phyloP scores from a whole-genome alignment of 2,888 invertebrate species.

The Cheiracanthium punctorium region DNA sequence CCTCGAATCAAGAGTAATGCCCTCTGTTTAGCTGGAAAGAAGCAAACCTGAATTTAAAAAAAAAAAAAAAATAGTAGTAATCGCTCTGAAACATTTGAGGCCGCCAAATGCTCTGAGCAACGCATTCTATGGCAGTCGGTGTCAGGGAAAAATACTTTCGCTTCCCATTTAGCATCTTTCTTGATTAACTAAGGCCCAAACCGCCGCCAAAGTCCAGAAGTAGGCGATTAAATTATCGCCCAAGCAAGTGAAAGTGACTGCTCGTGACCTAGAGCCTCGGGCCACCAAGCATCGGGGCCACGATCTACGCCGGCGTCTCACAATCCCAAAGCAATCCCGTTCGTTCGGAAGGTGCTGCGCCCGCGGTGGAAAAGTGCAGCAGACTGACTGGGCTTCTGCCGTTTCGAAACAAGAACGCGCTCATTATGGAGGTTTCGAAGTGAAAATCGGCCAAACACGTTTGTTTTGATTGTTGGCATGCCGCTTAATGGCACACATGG shows the following conservation, averaged over 20 bases:
- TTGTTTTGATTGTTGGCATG: background rate
- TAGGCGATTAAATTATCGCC: background rate
- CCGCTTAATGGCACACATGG: background rate
- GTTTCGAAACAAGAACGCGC: background rate
- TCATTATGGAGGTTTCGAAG: background rate
- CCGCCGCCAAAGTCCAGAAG: background rate
- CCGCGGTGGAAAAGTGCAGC: background rate
- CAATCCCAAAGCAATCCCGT: background rate
- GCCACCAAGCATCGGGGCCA: background rate
- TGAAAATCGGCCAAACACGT: background rate
- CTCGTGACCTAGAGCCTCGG: background rate
- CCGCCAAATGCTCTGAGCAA: too few species aligned
- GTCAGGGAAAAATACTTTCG: too few species aligned
- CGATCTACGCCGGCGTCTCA: background rate
- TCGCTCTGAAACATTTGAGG: too few species aligned
- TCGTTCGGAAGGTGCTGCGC: background rate
- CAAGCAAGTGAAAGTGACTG: background rate
- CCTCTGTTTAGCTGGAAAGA: too few species aligned
- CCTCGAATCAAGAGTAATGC: too few species aligned
- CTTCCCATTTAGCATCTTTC: too few species aligned
- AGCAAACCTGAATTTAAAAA: too few species aligned
- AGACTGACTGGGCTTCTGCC: background rate
- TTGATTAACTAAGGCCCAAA: too few species aligned
- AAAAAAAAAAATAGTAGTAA: too few species aligned
- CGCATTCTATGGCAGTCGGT: too few species aligned